phyloP scores from a whole-genome alignment of 2,888 invertebrate genomes.

The Gerosis bhagava region DNA sequence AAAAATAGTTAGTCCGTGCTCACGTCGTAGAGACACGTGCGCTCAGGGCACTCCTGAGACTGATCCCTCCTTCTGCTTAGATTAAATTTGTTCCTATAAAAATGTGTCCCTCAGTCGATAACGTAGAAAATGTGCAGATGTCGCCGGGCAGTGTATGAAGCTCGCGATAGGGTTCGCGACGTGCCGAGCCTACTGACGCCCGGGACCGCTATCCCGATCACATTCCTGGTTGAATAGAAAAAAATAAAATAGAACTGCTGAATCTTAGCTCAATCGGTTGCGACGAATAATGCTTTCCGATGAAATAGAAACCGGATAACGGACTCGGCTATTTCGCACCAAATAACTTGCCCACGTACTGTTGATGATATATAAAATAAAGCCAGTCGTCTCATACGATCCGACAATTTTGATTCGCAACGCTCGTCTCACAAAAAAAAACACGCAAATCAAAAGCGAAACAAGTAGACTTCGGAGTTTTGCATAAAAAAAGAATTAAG shows the following conservation, averaged over 20 bases:
- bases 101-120: slow-evolving; percentile 72
- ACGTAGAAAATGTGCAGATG: slow-evolving; percentile 75
- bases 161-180: slow-evolving; percentile 64
- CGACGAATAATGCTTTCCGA: slow-evolving; percentile 17
- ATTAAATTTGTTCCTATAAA: slow-evolving; percentile 79
- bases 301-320: slow-evolving; percentile 16
- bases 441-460: slow-evolving; percentile 34
- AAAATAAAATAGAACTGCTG: slow-evolving; percentile 43
- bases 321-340: slow-evolving; percentile 10
- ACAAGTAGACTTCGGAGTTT: slow-evolving; percentile 57
- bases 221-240: slow-evolving; percentile 40
- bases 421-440: slow-evolving; percentile 9
- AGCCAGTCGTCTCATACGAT: slow-evolving; percentile 3
- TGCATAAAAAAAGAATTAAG: slow-evolving; percentile 62
- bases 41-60: slow-evolving; percentile 67
- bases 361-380: background rate
- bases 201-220: slow-evolving; percentile 35
- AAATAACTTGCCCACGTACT: slow-evolving; percentile 13
- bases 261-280: slow-evolving; percentile 37
- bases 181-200: slow-evolving; percentile 64
- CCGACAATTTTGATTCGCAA: slow-evolving; percentile 7
- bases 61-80: slow-evolving; percentile 74
- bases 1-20: slow-evolving; percentile 69
- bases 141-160: slow-evolving; percentile 69
- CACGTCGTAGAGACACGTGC: slow-evolving; percentile 66